Base-by-base conservation (phyloP, 2,888 invertebrate species). In the Amblyjoppa fuscipennis region DNA sequence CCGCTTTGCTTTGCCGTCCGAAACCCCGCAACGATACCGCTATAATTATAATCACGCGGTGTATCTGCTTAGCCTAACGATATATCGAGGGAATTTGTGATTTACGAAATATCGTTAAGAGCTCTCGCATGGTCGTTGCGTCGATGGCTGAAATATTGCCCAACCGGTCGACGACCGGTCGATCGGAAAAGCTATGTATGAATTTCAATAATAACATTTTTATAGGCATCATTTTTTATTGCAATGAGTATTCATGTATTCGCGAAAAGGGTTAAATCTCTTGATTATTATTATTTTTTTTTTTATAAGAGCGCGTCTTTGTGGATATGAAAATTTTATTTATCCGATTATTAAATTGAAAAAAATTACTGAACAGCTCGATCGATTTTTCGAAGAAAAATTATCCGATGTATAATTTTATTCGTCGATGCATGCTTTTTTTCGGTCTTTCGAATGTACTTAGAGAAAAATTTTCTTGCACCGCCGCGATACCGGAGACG, bases 51-150 rank as follows among this genome's bases (percentile, higher is more conserved):
- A 89, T 89, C 90, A 86, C 71, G 85, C 49, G 28, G 87, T 87
- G 45, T 45, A 88, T 89, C 88, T 90, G 87, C 88, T 90, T 90
- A 87, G 84, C 61, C 76, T 83, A 88, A 88, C 89, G 88, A 88
- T 86, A 83, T 59, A 25, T 49, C 84, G 85, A 81, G 45, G 13
- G 74, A 85, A 90, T 89, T 89, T 86, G 87, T 90, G 88, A 89
- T 89, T 89, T 88, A 89, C 90, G 89, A 88, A 88, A 90, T 86
- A 88, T 88, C 88, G 88, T 84, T 87, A 74, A 86, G 75, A 61
- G 25, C 34, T 34, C 84, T 71, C 87, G 81, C 81, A 82, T 71
- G 73, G 61, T 59, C 56, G 25, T 75, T 73, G 66, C 70, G 25
- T 64, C 56, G 69, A 64, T 59, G n/a, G 68, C 66, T 78, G 25